These are phyloP conservation scores for Pyrocoelia pectoralis DNA, from an alignment of 2,888 invertebrate species.

Conservation along the genomic window DNA sequence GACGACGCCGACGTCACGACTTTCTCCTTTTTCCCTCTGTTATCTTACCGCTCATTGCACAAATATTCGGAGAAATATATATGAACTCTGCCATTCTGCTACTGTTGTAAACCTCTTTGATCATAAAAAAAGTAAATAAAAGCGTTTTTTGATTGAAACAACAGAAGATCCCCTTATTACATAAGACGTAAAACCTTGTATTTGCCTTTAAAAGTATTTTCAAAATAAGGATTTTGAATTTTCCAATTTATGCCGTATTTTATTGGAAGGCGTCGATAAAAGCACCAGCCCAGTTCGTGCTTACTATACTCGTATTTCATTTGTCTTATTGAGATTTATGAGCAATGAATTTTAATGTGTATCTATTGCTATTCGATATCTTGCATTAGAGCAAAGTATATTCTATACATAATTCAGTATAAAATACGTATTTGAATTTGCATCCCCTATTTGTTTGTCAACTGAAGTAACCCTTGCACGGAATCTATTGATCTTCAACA, in stretches of 20 bases:
- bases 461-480: neutral
- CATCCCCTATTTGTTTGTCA: slow-evolving; percentile 16
- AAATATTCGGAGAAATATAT: too few relatives aligned
- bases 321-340: slow-evolving; percentile 44
- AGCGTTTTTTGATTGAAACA: slow-evolving; percentile 6
- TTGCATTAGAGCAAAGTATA: slow-evolving; percentile 35
- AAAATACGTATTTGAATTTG: slow-evolving; percentile 29
- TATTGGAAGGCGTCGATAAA: slow-evolving; percentile 31
- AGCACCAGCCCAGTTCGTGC: slow-evolving; percentile 32
- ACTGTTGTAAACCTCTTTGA: neutral
- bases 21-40: neutral
- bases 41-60: too few relatives aligned
- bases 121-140: slow-evolving; percentile 6
- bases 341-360: slow-evolving; percentile 43
- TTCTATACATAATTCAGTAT: slow-evolving; percentile 32
- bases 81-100: neutral
- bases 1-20: neutral
- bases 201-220: slow-evolving; percentile 5
- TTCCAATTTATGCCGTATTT: slow-evolving; percentile 28
- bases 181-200: slow-evolving; percentile 9
- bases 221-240: slow-evolving; percentile 19
- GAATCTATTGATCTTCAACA: neutral
- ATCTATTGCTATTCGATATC: slow-evolving; percentile 40
- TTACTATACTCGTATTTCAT: slow-evolving; percentile 39
- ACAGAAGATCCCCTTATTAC: slow-evolving; percentile 3